A percentile compares a stretch with the other conserved stretches of the same genome.
phyloP scores from a whole-genome alignment of 1,140 invertebrate species.

The Diorhabda carinulata region DNA sequence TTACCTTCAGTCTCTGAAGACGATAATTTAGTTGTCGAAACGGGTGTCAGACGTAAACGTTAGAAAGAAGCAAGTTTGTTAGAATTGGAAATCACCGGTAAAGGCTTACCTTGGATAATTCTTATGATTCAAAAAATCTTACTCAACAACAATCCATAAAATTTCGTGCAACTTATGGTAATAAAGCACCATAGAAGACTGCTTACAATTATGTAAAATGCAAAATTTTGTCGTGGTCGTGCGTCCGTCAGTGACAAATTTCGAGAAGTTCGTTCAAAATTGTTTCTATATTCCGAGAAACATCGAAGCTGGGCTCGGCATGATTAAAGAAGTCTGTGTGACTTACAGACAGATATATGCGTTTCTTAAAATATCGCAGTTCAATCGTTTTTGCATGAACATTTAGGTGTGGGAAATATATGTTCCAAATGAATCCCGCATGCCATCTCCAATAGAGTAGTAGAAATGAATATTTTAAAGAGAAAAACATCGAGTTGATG shows the following conservation, averaged over 20 bases:
- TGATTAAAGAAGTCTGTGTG: slow-evolving; percentile 17
- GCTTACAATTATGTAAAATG: slow-evolving; percentile 8
- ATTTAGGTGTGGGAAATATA: no score
- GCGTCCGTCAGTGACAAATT: slow-evolving; percentile 24
- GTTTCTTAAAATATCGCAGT: background rate
- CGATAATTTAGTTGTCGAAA: no score
- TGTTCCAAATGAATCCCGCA: background rate
- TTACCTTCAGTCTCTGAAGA: no score
- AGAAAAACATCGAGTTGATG: slow-evolving; percentile 21
- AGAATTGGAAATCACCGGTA: slow-evolving; percentile 11
- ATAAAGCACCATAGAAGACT: slow-evolving; percentile 13
- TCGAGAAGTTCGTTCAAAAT: slow-evolving; percentile 35
- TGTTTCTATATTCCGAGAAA: slow-evolving; percentile 26
- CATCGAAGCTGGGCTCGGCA: slow-evolving; percentile 16
- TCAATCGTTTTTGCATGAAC: background rate
- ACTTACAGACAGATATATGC: slow-evolving; percentile 9
- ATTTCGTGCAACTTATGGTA: slow-evolving; percentile 14
- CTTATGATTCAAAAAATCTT: slow-evolving; percentile 8
- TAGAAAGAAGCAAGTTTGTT: slow-evolving; percentile 9
- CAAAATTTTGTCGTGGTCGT: slow-evolving; percentile 20
- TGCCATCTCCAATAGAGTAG: slow-evolving; percentile 9
- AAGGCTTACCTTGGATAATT: slow-evolving; percentile 9
- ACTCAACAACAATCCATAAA: slow-evolving; percentile 4
- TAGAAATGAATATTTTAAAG: slow-evolving; percentile 15
- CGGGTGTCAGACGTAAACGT: background rate